Base-by-base conservation (phyloP, 1,140 invertebrate species). In the Drosophila tristis region DNA sequence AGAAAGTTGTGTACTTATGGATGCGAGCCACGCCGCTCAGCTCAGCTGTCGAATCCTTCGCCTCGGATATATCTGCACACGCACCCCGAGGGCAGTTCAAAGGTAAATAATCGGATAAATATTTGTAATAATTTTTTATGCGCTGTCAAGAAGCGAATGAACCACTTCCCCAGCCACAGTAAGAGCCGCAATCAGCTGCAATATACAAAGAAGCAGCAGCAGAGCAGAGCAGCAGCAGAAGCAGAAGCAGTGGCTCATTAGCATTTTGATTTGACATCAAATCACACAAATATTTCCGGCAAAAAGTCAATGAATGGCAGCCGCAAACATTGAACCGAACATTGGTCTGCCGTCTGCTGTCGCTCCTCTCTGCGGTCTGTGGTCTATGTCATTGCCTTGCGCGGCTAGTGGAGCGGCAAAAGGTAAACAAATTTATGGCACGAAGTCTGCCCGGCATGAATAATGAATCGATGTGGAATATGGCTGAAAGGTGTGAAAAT, bases 91-190 rank as follows among this genome's bases (percentile, higher is more conserved):
- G 9, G 48, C 50, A 42, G 82, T 78, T 87, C 81, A 86, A 86
- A 87, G 81, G 81, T 87, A 86, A 86, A 86, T 62, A 86, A 81
- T 86, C 78, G 73, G 48, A 86, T 74, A 74, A 66, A 75, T 82
- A 87, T 87, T 81, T 71, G 62, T 87, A 71, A 64, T 75, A 56
- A 65, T 58, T 67, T 58, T 54, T 60, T 45, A 42, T 57, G 45
- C 59, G 11, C 45, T 11, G 8, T 6, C 29, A 7, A 5, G n/a
- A 31, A 16, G 49, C 15, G 48, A 50, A 42, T 15, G 59, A 64
- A 58, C 62, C 60, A 66, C 65, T 58, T 50, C 25, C 29, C 39
- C 20, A 20, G 20, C 20, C 2, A 54, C 44, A 74, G 42, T 59
- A 54, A 49, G 15, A 60, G 35, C 49, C 74, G 59, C 68, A 74